Percentiles rank a stretch among this genome's conserved stretches.
Evolutionary conservation across 2,797 vertebrate genomes (phyloP).

Genomic region (Peromyscus attwateri): DNA sequence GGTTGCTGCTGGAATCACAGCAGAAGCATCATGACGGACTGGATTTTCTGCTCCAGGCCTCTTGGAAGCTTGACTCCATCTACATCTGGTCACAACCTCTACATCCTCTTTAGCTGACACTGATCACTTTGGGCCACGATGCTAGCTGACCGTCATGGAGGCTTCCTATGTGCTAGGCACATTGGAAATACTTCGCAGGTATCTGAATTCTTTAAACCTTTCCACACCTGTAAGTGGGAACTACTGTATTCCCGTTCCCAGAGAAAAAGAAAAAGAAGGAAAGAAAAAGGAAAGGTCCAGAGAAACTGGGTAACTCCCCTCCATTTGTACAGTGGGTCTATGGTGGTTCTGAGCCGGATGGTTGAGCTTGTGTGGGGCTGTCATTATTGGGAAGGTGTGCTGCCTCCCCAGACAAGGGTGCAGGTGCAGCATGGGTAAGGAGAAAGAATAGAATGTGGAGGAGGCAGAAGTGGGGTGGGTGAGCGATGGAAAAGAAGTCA

Average conservation of each 20-base stretch:
- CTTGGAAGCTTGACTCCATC: background rate
- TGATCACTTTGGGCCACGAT: background rate
- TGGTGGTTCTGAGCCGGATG: fast-evolving
- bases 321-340: background rate
- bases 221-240: background rate
- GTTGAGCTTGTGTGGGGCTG: fast-evolving
- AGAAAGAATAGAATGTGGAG: background rate
- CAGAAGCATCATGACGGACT: background rate
- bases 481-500: background rate
- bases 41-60: background rate
- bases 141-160: background rate
- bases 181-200: background rate
- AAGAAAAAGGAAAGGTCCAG: background rate
- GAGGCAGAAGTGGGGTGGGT: background rate
- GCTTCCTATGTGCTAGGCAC: background rate
- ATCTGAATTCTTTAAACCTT: background rate
- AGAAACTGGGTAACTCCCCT: background rate
- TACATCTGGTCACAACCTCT: background rate
- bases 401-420: background rate
- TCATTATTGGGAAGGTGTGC: background rate
- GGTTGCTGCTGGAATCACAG: background rate
- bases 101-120: background rate
- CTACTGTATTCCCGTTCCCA: background rate
- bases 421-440: fast-evolving
- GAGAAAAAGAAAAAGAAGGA: background rate